A percentile compares a stretch with the other conserved stretches of the same genome.
phyloP scores from a whole-genome alignment of 2,888 invertebrate species.

The Argyresthia albistria region DNA sequence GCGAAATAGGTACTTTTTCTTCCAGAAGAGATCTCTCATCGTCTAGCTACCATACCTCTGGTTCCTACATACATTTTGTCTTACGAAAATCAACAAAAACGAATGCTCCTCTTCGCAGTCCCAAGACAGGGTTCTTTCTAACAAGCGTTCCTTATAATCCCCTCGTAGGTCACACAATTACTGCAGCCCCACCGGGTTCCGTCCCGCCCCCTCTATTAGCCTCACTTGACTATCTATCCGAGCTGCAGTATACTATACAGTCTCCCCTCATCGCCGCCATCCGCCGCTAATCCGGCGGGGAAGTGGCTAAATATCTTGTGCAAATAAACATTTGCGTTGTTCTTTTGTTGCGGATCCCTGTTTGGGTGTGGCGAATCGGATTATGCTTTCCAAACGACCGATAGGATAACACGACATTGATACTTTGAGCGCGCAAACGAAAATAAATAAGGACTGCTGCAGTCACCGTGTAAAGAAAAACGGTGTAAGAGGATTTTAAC shows the following conservation, averaged over 20 bases:
- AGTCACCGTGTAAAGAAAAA: too few species aligned
- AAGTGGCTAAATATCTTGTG: conserved; percentile 72
- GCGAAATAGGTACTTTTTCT: too few species aligned
- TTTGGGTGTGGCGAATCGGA: conserved; percentile 55
- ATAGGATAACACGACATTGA: too few species aligned
- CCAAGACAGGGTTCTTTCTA: conserved; percentile 6
- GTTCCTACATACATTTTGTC: too few species aligned
- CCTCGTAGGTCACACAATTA: conserved; percentile 51
- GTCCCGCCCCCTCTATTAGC: conserved; percentile 61
- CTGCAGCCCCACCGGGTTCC: conserved; percentile 30
- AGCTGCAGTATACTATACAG: conserved; percentile 15
- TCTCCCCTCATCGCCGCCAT: conserved; percentile 43
- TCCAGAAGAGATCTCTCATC: too few species aligned
- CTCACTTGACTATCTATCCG: conserved; percentile 38
- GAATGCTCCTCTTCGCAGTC: too few species aligned
- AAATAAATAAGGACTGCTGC: too few species aligned
- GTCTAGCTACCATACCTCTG: too few species aligned
- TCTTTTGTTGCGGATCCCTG: conserved; percentile 45
- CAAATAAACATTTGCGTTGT: conserved; percentile 66
- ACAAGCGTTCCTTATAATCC: conserved; percentile 32
- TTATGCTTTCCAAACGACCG: conserved; percentile 22
- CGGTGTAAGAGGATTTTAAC: too few species aligned
- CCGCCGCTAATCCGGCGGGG: conserved; percentile 62
- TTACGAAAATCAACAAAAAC: too few species aligned
- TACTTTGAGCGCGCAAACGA: too few species aligned